phyloP scores from a whole-genome alignment of 2,113 vertebrate genomes.

The Sander vitreus region DNA sequence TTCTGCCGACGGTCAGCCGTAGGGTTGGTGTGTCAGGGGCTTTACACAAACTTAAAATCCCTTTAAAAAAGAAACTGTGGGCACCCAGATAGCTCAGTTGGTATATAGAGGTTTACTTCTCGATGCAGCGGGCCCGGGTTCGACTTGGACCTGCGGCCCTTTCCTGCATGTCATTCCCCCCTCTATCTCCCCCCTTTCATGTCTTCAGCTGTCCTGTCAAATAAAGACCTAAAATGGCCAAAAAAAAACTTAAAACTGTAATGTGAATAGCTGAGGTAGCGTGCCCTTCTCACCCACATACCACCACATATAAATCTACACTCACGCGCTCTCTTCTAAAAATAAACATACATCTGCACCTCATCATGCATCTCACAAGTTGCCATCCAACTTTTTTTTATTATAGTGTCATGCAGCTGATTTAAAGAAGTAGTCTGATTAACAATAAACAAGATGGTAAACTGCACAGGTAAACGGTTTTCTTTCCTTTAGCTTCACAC shows the following conservation, averaged over 20 bases:
- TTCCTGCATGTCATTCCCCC: too few relatives aligned
- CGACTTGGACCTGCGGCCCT: too few relatives aligned
- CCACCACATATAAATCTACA: constrained; percentile 17
- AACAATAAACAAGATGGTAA: not conserved
- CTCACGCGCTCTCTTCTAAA: constrained; percentile 23
- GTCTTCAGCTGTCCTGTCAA: too few relatives aligned
- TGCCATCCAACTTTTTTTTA: constrained; percentile 7
- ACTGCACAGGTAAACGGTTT: not conserved
- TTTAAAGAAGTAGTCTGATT: not conserved
- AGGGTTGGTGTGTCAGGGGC: too few relatives aligned
- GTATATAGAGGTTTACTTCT: too few relatives aligned
- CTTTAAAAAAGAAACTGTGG: not conserved
- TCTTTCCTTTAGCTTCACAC: constrained; percentile 1
- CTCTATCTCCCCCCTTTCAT: too few relatives aligned
- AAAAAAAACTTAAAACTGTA: not conserved
- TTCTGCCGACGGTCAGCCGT: too few relatives aligned
- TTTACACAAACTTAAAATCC: not conserved
- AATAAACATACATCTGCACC: constrained; percentile 38
- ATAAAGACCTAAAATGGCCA: too few relatives aligned
- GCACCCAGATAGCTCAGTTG: too few relatives aligned
- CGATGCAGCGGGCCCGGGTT: too few relatives aligned
- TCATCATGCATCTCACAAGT: not conserved
- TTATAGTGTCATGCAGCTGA: constrained; percentile 5
- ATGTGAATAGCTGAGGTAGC: not conserved
- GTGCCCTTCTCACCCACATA: constrained; percentile 10